phyloP scores from a whole-genome alignment of 2,888 invertebrate genomes.

The Lasioglossum oenotherae region DNA sequence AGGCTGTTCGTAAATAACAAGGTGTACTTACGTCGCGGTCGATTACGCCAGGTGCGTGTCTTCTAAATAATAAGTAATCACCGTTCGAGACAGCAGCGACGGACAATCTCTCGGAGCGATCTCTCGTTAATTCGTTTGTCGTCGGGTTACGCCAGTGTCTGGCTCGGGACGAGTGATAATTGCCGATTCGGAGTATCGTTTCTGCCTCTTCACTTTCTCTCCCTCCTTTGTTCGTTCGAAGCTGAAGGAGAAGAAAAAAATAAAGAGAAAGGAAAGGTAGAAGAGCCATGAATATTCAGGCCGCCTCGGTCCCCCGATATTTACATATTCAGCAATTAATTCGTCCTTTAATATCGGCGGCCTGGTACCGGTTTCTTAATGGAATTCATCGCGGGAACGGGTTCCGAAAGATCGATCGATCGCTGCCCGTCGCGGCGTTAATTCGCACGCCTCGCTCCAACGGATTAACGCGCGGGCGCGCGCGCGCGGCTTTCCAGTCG shows the following conservation, averaged over 20 bases:
- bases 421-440: constrained; percentile 4
- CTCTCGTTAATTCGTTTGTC: constrained; percentile 32
- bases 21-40: constrained; percentile 39
- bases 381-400: constrained; percentile 24
- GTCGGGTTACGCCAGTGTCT: not conserved
- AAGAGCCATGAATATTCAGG: constrained; percentile 6
- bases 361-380: constrained; percentile 17
- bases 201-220: not conserved
- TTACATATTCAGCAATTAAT: constrained; percentile 24
- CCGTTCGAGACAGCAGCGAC: not conserved
- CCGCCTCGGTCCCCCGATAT: not conserved
- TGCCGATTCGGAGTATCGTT: constrained; percentile 3
- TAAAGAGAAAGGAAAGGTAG: not conserved
- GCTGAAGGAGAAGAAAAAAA: not conserved
- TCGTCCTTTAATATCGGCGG: constrained; percentile 12
- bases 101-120: not conserved
- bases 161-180: constrained; percentile 30
- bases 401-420: constrained; percentile 27
- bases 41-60: constrained; percentile 40
- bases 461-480: not conserved
- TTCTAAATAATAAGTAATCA: constrained; percentile 56
- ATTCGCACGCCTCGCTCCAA: constrained; percentile 20
- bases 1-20: constrained; percentile 40
- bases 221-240: not conserved
- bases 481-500: not conserved